Percentiles rank a stretch among this genome's conserved stretches.
Conservation (phyloP, 2,888 invertebrate genomes). For the Galeruca laticollis region DNA sequence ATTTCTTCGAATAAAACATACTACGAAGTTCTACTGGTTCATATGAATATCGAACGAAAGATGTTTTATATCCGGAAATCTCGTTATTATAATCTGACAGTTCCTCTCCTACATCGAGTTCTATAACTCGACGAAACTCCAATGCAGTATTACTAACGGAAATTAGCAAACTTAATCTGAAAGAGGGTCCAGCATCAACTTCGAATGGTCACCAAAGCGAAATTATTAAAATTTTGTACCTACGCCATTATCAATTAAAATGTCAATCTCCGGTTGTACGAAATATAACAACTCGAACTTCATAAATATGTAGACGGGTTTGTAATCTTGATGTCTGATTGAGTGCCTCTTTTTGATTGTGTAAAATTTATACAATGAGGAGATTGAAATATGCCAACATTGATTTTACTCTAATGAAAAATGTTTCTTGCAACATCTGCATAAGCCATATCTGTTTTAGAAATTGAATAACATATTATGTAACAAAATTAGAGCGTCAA, state of each 20-base stretch:
- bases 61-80: neutral
- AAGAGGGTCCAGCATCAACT: slow-evolving; percentile 44
- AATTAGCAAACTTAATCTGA: slow-evolving; percentile 49
- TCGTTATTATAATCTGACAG: neutral
- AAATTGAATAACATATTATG: no score
- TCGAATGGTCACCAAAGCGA: slow-evolving; percentile 41
- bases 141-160: slow-evolving; percentile 43
- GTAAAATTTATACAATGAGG: slow-evolving; percentile 7
- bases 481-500: no score
- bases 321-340: slow-evolving; percentile 29
- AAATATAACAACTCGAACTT: slow-evolving; percentile 42
- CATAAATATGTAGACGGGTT: slow-evolving; percentile 26
- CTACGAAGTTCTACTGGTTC: no score
- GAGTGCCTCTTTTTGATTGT: neutral
- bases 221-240: slow-evolving; percentile 48
- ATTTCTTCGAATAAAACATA: no score
- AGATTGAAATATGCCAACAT: no score
- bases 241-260: slow-evolving; percentile 56
- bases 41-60: no score
- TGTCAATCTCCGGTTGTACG: slow-evolving; percentile 55
- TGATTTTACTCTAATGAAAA: no score
- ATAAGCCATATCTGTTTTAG: no score
- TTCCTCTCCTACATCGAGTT: neutral
- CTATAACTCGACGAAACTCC: slow-evolving; percentile 13
- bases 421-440: no score